These are phyloP conservation scores for Phorcus lineatus DNA, from an alignment of 2,888 invertebrate genomes.

Conservation along the genomic window DNA sequence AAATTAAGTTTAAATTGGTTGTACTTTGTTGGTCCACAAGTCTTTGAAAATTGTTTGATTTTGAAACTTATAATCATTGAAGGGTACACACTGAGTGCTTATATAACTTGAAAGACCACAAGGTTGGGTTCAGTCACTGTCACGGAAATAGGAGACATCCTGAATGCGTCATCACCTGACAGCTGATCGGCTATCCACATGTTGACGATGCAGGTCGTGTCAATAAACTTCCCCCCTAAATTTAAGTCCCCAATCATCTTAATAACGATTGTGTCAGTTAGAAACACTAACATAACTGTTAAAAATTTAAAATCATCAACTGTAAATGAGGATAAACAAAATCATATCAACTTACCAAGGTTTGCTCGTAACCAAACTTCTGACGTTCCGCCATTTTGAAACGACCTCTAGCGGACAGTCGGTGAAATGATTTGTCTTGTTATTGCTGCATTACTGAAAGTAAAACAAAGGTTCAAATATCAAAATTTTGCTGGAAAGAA, in stretches of 20 bases:
- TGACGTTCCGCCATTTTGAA: constrained; percentile 40
- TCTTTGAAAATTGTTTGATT: no score
- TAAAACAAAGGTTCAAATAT: not conserved
- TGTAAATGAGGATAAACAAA: not conserved
- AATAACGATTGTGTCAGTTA: no score
- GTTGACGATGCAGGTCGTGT: not conserved
- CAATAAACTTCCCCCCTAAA: no score
- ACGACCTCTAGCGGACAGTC: constrained; percentile 3
- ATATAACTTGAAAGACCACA: not conserved
- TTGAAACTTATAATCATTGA: no score
- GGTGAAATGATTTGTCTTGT: not conserved
- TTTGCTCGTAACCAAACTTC: constrained; percentile 56
- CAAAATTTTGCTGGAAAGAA: no score
- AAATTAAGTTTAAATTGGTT: no score
- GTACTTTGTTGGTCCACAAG: no score
- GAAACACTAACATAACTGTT: no score
- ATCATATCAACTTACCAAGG: constrained; percentile 48
- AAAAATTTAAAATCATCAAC: no score
- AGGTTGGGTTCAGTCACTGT: not conserved
- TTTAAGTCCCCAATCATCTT: no score
- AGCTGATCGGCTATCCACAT: not conserved
- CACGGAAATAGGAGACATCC: not conserved
- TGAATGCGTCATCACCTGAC: not conserved
- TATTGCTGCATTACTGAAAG: not conserved
- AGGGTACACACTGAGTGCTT: no score